Evolutionary conservation across 2,113 vertebrate genomes (phyloP).

Genomic region (Forbesichthys papilliferus): DNA sequence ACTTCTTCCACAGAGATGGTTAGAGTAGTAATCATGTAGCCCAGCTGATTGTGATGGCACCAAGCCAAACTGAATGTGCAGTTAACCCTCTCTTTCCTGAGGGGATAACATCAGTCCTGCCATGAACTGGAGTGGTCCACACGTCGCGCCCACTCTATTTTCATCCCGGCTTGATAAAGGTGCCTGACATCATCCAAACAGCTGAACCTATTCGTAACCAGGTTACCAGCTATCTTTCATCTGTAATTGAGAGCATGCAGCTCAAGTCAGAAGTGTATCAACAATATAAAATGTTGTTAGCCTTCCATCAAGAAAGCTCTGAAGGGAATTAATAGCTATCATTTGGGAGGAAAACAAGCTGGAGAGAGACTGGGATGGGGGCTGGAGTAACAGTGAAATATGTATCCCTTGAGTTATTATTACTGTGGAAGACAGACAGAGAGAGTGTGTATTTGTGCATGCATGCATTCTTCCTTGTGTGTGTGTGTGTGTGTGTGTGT

Average conservation of each 20-base stretch:
- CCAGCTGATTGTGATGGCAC: slow-evolving; percentile 56
- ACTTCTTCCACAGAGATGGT: slow-evolving; percentile 25
- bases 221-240: slow-evolving; percentile 79
- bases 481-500: slow-evolving; percentile 12
- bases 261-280: slow-evolving; percentile 77
- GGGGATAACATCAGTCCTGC: slow-evolving; percentile 44
- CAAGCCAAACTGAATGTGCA: slow-evolving; percentile 55
- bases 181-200: slow-evolving; percentile 78
- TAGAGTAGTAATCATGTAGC: slow-evolving; percentile 55
- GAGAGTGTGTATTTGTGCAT: slow-evolving; percentile 15
- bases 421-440: slow-evolving; percentile 19
- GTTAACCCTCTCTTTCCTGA: slow-evolving; percentile 67
- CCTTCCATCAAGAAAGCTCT: slow-evolving; percentile 77
- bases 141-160: slow-evolving; percentile 62
- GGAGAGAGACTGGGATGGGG: slow-evolving; percentile 55
- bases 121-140: slow-evolving; percentile 30
- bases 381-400: slow-evolving; percentile 68
- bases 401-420: slow-evolving; percentile 68
- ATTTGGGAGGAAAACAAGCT: slow-evolving; percentile 63
- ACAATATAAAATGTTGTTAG: slow-evolving; percentile 76
- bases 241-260: slow-evolving; percentile 75
- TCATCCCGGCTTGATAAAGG: slow-evolving; percentile 70
- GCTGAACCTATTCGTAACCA: slow-evolving; percentile 76
- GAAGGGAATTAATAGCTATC: slow-evolving; percentile 78
- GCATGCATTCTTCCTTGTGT: slow-evolving; percentile 1